Evolutionary conservation across 2,888 invertebrate species (phyloP).

Genomic region (Cyaniris semiargus): DNA sequence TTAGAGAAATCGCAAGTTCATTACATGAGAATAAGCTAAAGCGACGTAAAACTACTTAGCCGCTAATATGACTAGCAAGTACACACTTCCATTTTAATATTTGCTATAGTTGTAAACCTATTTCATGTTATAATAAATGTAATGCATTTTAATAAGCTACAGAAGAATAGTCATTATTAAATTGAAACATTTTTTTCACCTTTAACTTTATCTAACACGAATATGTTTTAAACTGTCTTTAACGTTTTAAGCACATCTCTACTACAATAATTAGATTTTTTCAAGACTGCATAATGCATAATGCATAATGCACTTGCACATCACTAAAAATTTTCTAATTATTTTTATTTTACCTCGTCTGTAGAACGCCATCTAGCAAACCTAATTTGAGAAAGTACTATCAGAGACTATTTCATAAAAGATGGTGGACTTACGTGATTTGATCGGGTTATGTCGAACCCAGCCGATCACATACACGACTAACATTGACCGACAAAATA

Average conservation of each 20-base stretch:
- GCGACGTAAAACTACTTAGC: too few relatives aligned
- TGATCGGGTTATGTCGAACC: not conserved
- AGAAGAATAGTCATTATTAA: not conserved
- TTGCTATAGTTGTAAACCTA: not conserved
- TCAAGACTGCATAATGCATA: not conserved
- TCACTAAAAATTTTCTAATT: not conserved
- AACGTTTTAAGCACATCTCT: not conserved
- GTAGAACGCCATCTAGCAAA: not conserved
- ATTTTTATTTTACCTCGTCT: not conserved
- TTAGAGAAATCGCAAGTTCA: too few relatives aligned
- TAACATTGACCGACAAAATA: not conserved
- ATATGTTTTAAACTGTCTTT: slow-evolving; percentile 46
- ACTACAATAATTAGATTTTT: not conserved
- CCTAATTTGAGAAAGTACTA: not conserved
- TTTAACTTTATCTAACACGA: not conserved
- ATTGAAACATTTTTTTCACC: not conserved
- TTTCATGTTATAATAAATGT: too few relatives aligned
- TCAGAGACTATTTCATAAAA: not conserved
- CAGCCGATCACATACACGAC: too few relatives aligned
- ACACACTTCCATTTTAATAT: not conserved
- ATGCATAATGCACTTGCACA: not conserved
- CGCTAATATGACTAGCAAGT: not conserved
- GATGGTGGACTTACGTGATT: not conserved
- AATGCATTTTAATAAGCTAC: not conserved
- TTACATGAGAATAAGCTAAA: too few relatives aligned